A percentile compares a stretch with the other conserved stretches of the same genome.
These are phyloP conservation scores for Halichoerus grypus DNA, from an alignment of 2,113 vertebrate genomes.

Conservation along the genomic window DNA sequence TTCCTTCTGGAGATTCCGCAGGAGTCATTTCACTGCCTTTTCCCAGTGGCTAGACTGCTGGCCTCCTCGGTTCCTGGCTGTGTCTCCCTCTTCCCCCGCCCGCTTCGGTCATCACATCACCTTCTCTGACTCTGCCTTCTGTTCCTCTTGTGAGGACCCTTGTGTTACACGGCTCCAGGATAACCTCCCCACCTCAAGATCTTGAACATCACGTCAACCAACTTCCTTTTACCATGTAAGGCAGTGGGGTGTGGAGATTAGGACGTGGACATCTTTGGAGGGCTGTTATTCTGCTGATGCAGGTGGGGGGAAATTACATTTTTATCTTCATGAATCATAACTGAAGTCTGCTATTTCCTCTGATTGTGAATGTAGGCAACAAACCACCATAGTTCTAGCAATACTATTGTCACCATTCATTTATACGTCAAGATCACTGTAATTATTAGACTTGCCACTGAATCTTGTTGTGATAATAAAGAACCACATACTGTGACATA, in stretches of 20 bases:
- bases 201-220: background rate
- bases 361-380: background rate
- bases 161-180: background rate
- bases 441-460: background rate
- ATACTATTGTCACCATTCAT: background rate
- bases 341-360: background rate
- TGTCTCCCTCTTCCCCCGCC: too few relatives aligned
- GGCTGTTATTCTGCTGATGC: background rate
- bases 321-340: background rate
- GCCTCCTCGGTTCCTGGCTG: background rate
- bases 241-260: rapidly evolving
- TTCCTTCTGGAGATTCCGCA: rapidly evolving
- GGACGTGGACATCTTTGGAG: background rate
- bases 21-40: background rate
- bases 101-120: background rate
- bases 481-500: background rate
- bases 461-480: background rate
- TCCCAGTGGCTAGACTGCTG: too few relatives aligned
- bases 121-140: background rate
- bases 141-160: background rate
- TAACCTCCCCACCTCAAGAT: background rate
- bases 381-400: rapidly evolving
- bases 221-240: background rate
- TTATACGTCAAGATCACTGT: background rate
- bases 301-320: background rate